Evolutionary conservation across 2,888 invertebrate species (phyloP), one percentile per base, ranked within the genome.

Genomic region (Mycalesis mineus): DNA sequence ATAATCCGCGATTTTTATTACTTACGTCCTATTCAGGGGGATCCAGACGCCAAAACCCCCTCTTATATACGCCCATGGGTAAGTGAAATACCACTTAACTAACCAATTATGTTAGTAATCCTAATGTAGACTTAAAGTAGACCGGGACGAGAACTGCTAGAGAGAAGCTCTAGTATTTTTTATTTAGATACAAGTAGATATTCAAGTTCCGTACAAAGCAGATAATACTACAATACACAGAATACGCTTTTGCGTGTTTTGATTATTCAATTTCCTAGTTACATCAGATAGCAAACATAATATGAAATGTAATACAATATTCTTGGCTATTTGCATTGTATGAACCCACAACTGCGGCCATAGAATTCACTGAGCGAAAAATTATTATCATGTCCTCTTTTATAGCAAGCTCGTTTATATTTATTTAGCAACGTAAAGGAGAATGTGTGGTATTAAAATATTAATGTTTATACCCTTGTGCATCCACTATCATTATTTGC

Each of bases 271-370:
- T 62, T 60, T 66, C 60, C 63, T 65, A 60, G 65, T 65, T 66
- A 15, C 65, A 73, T 73, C 69, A 63, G 70, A 72, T 68, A 68
- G 60, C 63, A 61, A 44, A 49, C 64, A 67, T 65, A 44, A 49
- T 29, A 55, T 45, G 33, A 42, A 42, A 42, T 41, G 48, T 55
- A 52, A 48, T 56, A 61, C 62, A 64, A 63, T 58, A 60, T 57
- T 61, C 29, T 42, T 28, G 42, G 56, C 54, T 64, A 68, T 71
- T 69, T 69, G 65, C 63, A 71, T 69, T 65, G 59, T 67, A 64
- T 61, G 67, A 63, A 62, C 37, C 57, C 41, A 58, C 54, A 41
- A 44, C 58, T 61, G 58, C 50, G 42, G 39, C 62, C 45, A 29
- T 58, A 63, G 55, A 64, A 66, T 60, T 64, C 72, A 70, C 64